phyloP scores from a whole-genome alignment of 2,797 vertebrate species.

The Pantherophis alleghaniensis region DNA sequence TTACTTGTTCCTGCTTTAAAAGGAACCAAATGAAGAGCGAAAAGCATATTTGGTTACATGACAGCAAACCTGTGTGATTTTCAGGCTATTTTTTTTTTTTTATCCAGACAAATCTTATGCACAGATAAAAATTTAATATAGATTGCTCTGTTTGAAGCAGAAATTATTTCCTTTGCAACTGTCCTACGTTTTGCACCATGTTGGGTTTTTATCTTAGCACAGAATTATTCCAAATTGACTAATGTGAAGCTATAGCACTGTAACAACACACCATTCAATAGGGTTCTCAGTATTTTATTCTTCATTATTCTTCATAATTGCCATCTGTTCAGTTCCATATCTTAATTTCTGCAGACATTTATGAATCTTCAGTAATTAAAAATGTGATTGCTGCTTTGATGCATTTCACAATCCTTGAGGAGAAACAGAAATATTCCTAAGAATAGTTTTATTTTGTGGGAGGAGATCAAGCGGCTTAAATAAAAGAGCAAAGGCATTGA shows the following conservation, averaged over 20 bases:
- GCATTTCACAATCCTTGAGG: conserved; percentile 53
- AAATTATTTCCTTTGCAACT: neutral
- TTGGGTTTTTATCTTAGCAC: neutral
- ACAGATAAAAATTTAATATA: neutral
- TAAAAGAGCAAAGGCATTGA: neutral
- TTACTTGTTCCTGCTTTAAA: neutral
- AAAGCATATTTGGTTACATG: neutral
- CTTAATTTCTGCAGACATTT: conserved; percentile 72
- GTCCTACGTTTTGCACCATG: neutral
- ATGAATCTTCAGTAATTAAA: conserved; percentile 68
- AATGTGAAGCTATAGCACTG: conserved; percentile 72
- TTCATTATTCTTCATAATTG: neutral
- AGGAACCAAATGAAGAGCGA: neutral
- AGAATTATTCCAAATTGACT: neutral
- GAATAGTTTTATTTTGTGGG: neutral
- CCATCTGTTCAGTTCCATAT: conserved; percentile 68
- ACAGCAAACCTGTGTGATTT: neutral
- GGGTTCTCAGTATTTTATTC: conserved; percentile 80
- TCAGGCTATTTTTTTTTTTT: neutral
- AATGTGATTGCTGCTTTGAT: conserved; percentile 67
- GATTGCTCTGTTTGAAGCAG: neutral
- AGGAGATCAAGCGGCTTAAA: neutral
- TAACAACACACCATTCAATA: conserved; percentile 79
- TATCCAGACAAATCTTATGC: neutral
- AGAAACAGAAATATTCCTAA: neutral